phyloP scores from a whole-genome alignment of 2,797 vertebrate genomes.

The Lacerta agilis region DNA sequence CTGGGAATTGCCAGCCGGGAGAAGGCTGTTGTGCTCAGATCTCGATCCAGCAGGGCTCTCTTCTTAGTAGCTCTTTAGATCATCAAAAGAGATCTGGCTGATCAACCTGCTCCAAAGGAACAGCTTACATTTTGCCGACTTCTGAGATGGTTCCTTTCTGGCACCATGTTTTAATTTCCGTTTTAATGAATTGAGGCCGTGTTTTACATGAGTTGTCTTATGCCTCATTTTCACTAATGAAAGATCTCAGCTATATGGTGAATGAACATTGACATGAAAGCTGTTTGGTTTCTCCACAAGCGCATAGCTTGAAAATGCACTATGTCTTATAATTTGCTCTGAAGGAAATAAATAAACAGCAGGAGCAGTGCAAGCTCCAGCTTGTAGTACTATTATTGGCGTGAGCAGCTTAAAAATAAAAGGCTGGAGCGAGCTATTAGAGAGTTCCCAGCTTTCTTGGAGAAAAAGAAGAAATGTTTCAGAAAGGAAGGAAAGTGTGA shows the following conservation, averaged over 20 bases:
- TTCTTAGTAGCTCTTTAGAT: not conserved
- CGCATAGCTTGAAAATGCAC: constrained; percentile 57
- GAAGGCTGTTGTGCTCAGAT: not conserved
- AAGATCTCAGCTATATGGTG: constrained; percentile 60
- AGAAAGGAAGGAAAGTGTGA: constrained; percentile 65
- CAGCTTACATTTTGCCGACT: constrained; percentile 53
- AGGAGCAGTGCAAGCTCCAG: constrained; percentile 55
- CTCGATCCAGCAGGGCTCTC: too few relatives aligned
- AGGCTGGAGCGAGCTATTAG: constrained; percentile 50
- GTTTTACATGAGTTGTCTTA: constrained; percentile 59
- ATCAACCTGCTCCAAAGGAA: constrained; percentile 40
- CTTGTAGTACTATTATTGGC: constrained; percentile 55
- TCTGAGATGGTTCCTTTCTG: constrained; percentile 48
- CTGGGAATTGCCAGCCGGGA: too few relatives aligned
- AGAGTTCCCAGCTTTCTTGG: constrained; percentile 51
- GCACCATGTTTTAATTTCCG: constrained; percentile 56
- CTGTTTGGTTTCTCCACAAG: constrained; percentile 60
- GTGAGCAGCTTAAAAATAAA: constrained; percentile 60
- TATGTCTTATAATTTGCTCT: constrained; percentile 67
- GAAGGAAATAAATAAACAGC: constrained; percentile 67
- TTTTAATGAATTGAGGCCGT: constrained; percentile 58
- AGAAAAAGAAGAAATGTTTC: constrained; percentile 47
- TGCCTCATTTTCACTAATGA: constrained; percentile 63
- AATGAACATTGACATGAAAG: constrained; percentile 65
- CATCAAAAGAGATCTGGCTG: constrained; percentile 39